These are phyloP conservation scores for Corythaeola cristata DNA, from an alignment of 2,113 vertebrate species.

Conservation along the genomic window DNA sequence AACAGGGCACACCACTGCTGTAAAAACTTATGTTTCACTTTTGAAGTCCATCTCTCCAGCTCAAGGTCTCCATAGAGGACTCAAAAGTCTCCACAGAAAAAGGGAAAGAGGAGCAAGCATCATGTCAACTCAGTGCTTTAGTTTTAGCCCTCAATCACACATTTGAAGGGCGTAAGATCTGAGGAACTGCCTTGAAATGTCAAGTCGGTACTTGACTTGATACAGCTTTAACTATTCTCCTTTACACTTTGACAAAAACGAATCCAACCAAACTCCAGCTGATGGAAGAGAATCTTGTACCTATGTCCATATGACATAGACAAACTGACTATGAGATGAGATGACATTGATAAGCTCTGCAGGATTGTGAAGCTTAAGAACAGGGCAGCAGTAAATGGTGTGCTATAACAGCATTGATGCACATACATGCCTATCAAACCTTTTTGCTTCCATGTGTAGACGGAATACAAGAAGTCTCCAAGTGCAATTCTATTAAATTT, in stretches of 20 bases:
- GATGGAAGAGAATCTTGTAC: not conserved
- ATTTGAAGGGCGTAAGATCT: not conserved
- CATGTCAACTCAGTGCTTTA: not conserved
- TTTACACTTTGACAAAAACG: not conserved
- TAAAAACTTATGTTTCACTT: not conserved
- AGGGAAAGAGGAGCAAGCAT: not conserved
- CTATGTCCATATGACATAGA: not conserved
- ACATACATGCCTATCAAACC: not conserved
- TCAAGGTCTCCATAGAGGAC: not conserved
- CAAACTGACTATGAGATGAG: not conserved
- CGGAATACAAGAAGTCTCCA: slow-evolving; percentile 3
- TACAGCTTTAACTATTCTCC: not conserved
- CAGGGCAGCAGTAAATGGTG: not conserved
- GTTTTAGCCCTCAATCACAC: not conserved
- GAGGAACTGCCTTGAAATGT: not conserved
- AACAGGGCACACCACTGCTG: not conserved
- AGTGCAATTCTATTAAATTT: slow-evolving; percentile 64
- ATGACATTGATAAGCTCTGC: not conserved
- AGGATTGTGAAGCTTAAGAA: not conserved
- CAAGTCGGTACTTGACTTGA: not conserved
- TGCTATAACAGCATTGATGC: no score
- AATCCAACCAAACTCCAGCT: not conserved
- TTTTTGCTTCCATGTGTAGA: not conserved
- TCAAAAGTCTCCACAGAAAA: not conserved
- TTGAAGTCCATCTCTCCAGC: not conserved